phyloP scores from a whole-genome alignment of 2,113 vertebrate genomes.

The Prionailurus bengalensis region DNA sequence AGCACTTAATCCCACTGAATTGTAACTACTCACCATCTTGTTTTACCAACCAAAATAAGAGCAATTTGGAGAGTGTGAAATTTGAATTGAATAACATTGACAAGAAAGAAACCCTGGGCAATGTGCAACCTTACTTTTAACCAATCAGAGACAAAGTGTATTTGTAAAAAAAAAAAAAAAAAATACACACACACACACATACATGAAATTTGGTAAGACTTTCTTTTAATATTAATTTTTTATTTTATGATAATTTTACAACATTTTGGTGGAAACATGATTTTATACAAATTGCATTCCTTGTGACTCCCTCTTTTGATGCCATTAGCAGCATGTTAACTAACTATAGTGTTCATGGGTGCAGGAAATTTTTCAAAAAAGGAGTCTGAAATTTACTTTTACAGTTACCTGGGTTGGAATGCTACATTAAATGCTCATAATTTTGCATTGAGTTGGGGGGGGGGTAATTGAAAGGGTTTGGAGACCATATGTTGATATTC shows the following conservation, averaged over 20 bases:
- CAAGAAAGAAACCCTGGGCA: neutral
- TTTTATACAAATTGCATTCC: neutral
- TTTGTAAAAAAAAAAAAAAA: neutral
- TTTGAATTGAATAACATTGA: neutral
- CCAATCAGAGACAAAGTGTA: neutral
- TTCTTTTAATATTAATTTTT: neutral
- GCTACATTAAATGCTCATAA: neutral
- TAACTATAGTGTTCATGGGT: neutral
- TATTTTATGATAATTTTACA: neutral
- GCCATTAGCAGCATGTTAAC: neutral
- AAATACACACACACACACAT: no score
- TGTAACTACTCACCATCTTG: neutral
- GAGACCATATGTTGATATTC: conserved; percentile 48
- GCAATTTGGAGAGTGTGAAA: neutral
- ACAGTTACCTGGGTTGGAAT: neutral
- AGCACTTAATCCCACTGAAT: neutral
- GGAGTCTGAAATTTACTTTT: neutral
- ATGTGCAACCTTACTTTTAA: neutral
- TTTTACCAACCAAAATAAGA: neutral
- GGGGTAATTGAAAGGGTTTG: neutral
- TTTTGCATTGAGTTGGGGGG: neutral
- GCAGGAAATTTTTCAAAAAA: neutral
- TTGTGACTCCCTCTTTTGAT: neutral
- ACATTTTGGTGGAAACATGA: neutral
- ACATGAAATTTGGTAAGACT: neutral